phyloP scores from a whole-genome alignment of 2,888 invertebrate species.

The Cancer borealis region DNA sequence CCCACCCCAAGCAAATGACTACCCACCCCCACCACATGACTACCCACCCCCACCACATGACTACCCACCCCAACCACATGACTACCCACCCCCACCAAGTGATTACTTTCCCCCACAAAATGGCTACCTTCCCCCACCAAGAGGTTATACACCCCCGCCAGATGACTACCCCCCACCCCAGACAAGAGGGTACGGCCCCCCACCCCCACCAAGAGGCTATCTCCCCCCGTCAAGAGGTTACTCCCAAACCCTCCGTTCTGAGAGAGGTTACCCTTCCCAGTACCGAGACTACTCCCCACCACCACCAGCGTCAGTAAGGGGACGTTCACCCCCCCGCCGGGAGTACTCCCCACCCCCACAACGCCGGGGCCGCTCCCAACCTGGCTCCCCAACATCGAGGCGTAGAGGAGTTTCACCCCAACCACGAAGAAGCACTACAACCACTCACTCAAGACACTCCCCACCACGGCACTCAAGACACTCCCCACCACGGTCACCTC shows the following conservation, averaged over 20 bases:
- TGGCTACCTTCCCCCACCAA: not conserved
- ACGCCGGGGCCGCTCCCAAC: not conserved
- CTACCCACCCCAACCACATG: not conserved
- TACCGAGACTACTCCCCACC: not conserved
- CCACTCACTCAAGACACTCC: not conserved
- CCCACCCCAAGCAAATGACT: slow-evolving; percentile 1
- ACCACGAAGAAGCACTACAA: not conserved
- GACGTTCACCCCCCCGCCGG: not conserved
- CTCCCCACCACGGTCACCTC: not conserved
- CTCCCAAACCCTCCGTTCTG: not conserved
- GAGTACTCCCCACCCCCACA: not conserved
- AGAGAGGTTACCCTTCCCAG: not conserved
- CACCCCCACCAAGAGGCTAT: not conserved
- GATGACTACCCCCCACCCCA: not conserved
- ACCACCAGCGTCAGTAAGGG: not conserved
- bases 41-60: not conserved
- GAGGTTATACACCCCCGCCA: not conserved
- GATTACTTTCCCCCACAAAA: not conserved
- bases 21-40: not conserved
- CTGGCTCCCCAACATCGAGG: not conserved
- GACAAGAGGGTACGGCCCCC: not conserved
- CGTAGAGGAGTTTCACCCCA: not conserved
- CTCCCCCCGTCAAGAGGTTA: not conserved
- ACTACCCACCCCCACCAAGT: not conserved
- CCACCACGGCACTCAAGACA: not conserved